Evolutionary conservation across 1,140 invertebrate species (phyloP).

Genomic region (Apis laboriosa): DNA sequence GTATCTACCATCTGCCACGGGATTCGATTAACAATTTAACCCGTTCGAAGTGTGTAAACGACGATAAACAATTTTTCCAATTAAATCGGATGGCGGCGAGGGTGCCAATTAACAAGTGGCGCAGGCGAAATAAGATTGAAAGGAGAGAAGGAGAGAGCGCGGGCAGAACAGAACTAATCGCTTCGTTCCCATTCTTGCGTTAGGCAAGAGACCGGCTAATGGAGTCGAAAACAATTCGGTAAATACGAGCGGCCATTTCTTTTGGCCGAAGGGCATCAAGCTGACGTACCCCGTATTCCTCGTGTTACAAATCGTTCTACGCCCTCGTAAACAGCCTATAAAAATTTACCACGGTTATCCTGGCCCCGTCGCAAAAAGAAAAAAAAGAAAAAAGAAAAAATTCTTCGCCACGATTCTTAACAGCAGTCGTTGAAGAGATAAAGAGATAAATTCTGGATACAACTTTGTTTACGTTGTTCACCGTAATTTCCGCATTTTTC

Average conservation of each 20-base stretch:
- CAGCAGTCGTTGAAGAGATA: neutral
- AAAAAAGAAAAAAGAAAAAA: neutral
- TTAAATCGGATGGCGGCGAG: neutral
- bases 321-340: slow-evolving; percentile 71
- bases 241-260: slow-evolving; percentile 39
- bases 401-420: neutral
- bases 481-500: too few species aligned
- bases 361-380: slow-evolving; percentile 53
- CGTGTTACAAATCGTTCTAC: slow-evolving; percentile 69
- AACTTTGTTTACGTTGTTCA: neutral
- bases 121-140: neutral
- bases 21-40: slow-evolving; percentile 30
- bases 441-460: neutral
- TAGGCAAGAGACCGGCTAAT: slow-evolving; percentile 18
- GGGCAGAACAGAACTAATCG: slow-evolving; percentile 26
- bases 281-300: slow-evolving; percentile 57
- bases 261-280: slow-evolving; percentile 23
- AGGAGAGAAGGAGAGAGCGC: neutral
- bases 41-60: neutral
- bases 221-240: slow-evolving; percentile 45
- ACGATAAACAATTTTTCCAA: slow-evolving; percentile 29
- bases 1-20: neutral
- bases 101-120: slow-evolving; percentile 7
- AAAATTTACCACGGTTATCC: slow-evolving; percentile 69
- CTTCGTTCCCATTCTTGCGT: slow-evolving; percentile 26